These are phyloP conservation scores for Spilogale gracilis DNA, from an alignment of 2,113 vertebrate species.

Conservation along the genomic window DNA sequence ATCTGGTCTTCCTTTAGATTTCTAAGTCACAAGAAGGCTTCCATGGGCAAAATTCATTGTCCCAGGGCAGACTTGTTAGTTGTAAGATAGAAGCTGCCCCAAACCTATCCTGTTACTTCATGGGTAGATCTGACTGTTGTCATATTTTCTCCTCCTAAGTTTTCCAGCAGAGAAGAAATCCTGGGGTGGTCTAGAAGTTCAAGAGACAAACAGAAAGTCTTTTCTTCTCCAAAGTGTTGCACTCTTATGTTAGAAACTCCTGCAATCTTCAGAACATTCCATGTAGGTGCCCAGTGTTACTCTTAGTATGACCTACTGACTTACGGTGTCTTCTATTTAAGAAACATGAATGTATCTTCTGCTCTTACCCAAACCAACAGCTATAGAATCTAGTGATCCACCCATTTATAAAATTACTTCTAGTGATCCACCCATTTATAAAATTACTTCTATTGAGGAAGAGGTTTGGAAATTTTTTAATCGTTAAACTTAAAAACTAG, in stretches of 20 bases:
- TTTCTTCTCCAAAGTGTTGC: not conserved
- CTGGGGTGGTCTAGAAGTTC: not conserved
- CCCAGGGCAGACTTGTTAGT: not conserved
- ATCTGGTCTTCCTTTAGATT: not conserved
- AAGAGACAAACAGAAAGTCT: not conserved
- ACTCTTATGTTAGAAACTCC: not conserved
- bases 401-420: conserved; percentile 31
- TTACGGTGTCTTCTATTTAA: not conserved
- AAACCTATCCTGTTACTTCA: not conserved
- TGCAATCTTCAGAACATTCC: not conserved
- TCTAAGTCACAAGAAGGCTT: not conserved
- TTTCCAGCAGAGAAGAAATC: not conserved
- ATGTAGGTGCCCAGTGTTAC: not conserved
- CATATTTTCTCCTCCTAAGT: not conserved
- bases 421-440: not conserved
- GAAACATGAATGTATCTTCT: conserved; percentile 31
- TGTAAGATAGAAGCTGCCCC: not conserved
- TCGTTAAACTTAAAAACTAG: conserved; percentile 53
- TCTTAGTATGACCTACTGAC: not conserved
- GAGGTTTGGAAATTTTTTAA: conserved; percentile 29
- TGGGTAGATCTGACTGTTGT: not conserved
- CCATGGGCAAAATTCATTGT: not conserved
- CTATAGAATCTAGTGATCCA: not conserved
- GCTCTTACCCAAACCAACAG: conserved; percentile 42
- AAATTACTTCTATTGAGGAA: conserved; percentile 49